Base-by-base conservation (phyloP, 2,888 invertebrate genomes). In the Microctonus brassicae region DNA sequence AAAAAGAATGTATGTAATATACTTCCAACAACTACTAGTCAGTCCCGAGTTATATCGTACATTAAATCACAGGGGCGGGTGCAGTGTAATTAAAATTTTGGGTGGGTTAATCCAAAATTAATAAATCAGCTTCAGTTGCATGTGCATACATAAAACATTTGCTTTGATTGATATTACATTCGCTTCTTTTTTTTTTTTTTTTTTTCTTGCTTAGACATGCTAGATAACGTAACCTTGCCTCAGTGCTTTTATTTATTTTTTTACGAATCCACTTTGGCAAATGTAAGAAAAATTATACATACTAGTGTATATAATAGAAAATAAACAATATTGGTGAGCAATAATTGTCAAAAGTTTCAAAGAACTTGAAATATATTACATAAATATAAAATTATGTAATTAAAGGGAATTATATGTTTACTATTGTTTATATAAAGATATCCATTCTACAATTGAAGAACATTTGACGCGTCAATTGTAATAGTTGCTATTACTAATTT, bases 21-120 rank as follows among this genome's bases (percentile, higher is more conserved):
- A 79, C 76, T 81, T 84, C 84, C 86, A 86, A 83, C 86, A 84
- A 86, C 86, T 86, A 86, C 86, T 86, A 85, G 86, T 86, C 86
- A 86, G 86, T 86, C 86, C 86, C 86, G 81, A 79, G 74, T 80
- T 67, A 20, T 60, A 26, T 69, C 61, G 70, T 67, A 39, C 39
- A 42, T 36, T 60, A 53, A 60, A 52, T 62, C 29, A 69, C 57
- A 70, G 70, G 68, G 58, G 39, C 52, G 65, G 61, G 58, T 17
- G n/a, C n/a, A n/a, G n/a, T 58, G 62, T 29, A 72, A 70, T 63
- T 72, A 63, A 55, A 29, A 5, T 29, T 29, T 29, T 65, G 58
- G 53, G 61, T 58, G 65, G 66, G 36, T 70, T 53, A 64, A 70
- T 57, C 60, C n/a, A 60, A 66, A 75, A 52, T 73, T 64, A 29